Evolutionary conservation across 2,888 invertebrate species (phyloP), one percentile per base, ranked within the genome.

Genomic region (Machimus rusticus): DNA sequence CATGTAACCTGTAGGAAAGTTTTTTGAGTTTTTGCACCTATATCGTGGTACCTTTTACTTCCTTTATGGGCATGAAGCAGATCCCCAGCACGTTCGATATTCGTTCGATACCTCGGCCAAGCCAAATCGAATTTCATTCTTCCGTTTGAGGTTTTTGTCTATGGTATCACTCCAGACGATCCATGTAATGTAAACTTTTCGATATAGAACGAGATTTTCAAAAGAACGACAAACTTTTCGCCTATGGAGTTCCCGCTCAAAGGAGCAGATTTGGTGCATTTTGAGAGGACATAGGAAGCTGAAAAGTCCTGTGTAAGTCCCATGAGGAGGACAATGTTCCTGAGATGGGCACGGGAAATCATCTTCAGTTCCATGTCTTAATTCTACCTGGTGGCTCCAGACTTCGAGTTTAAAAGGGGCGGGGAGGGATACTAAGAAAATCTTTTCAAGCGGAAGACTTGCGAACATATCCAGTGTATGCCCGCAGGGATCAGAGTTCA

Each of bases 131-230:
- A 51, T 51, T 79, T 79, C 46, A 55, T 79, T 46, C 79, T n/a
- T 55, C 31, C 16, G 39, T 31, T 79, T 79, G 79, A 79, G 79
- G 79, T 79, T 79, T 46, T 51, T 34, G 39, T 28, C 79, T n/a
- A 39, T n/a, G n/a, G 43, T 78, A 79, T 79, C 79, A 51, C 31
- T 51, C 43, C 79, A 31, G 79, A 23, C 78, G 43, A 39, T 37
- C 39, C 77, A 39, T 39, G 77, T 77, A 77, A 77, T 77, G 77
- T 77, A 39, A 77, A 77, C 77, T 77, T 77, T 37, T 77, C 39
- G 16, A 4, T 16, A 4, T 16, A n/a, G 12, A 46, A 46, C 5
- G 46, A 78, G 19, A 78, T 14, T 78, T n/a, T 78, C 43, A 23
- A 43, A 66, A 66, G 66, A 66, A 66, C 66, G 66, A 19, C 66